These are phyloP conservation scores for Aphidius colemani DNA, from an alignment of 2,888 invertebrate species.

Conservation along the genomic window DNA sequence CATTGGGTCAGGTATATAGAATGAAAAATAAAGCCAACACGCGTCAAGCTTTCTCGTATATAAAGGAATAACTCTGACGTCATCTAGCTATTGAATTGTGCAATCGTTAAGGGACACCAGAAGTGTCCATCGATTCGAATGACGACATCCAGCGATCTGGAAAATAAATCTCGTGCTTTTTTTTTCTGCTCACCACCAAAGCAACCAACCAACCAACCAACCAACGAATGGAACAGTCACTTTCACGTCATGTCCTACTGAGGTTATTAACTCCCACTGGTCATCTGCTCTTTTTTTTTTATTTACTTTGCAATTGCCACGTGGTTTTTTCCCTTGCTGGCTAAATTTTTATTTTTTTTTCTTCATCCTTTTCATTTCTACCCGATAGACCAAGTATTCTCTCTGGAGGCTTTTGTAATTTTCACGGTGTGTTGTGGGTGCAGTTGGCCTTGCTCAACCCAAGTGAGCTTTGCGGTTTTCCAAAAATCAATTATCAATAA, in stretches of 20 bases:
- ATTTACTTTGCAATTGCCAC: not conserved
- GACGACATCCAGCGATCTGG: slow-evolving; percentile 49
- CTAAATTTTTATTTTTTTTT: not conserved
- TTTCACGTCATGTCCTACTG: slow-evolving; percentile 19
- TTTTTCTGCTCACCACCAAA: slow-evolving; percentile 15
- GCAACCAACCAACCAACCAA: not conserved
- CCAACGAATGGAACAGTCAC: not conserved
- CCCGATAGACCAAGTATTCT: not conserved
- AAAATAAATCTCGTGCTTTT: slow-evolving; percentile 46
- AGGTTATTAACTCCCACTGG: slow-evolving; percentile 41
- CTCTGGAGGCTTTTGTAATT: slow-evolving; percentile 8
- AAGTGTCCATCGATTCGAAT: slow-evolving; percentile 48
- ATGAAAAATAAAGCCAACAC: not conserved
- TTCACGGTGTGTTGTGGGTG: slow-evolving; percentile 20
- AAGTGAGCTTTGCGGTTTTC: no score
- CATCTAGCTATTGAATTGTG: slow-evolving; percentile 37
- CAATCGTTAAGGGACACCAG: slow-evolving; percentile 48
- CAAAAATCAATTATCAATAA: no score
- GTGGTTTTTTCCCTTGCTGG: not conserved
- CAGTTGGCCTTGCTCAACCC: no score
- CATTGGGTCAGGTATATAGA: not conserved
- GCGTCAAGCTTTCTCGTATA: slow-evolving; percentile 1
- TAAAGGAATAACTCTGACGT: slow-evolving; percentile 25
- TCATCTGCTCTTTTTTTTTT: slow-evolving; percentile 2
- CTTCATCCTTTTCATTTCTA: not conserved